Conservation (phyloP, 2,888 invertebrate genomes). For the Papilio protenor region DNA sequence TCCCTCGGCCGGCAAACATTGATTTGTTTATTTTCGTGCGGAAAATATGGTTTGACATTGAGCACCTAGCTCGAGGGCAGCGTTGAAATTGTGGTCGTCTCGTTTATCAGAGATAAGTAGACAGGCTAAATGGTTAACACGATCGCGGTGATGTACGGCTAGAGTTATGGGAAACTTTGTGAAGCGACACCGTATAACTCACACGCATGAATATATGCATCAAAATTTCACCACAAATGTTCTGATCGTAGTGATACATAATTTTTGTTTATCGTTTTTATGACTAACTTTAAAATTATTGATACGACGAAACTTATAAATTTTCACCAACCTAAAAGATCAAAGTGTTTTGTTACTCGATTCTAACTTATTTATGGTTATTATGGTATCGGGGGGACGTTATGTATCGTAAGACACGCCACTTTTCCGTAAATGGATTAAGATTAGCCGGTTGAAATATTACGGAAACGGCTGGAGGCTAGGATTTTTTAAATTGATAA, state of each 20-base stretch:
- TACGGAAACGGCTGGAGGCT: constrained; percentile 41
- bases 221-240: constrained; percentile 28
- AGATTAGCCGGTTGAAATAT: constrained; percentile 44
- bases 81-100: constrained; percentile 55
- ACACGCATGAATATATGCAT: constrained; percentile 31
- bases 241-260: constrained; percentile 11
- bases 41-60: constrained; percentile 69
- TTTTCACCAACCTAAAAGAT: not conserved
- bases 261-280: constrained; percentile 23
- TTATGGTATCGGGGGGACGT: constrained; percentile 18
- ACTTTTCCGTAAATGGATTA: constrained; percentile 42
- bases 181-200: constrained; percentile 35
- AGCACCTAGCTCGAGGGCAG: constrained; percentile 54
- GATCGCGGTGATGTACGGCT: constrained; percentile 46
- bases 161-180: constrained; percentile 37
- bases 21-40: constrained; percentile 77
- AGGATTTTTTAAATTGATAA: constrained; percentile 50
- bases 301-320: constrained; percentile 6
- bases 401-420: constrained; percentile 22
- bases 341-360: constrained; percentile 12
- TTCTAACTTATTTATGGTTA: constrained; percentile 11
- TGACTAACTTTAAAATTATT: constrained; percentile 12
- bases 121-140: constrained; percentile 61
- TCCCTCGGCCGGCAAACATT: constrained; percentile 66
- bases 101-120: constrained; percentile 64